A percentile compares a stretch with the other conserved stretches of the same genome.
phyloP scores from a whole-genome alignment of 2,888 invertebrate species.

The Trachelus iudaicus region DNA sequence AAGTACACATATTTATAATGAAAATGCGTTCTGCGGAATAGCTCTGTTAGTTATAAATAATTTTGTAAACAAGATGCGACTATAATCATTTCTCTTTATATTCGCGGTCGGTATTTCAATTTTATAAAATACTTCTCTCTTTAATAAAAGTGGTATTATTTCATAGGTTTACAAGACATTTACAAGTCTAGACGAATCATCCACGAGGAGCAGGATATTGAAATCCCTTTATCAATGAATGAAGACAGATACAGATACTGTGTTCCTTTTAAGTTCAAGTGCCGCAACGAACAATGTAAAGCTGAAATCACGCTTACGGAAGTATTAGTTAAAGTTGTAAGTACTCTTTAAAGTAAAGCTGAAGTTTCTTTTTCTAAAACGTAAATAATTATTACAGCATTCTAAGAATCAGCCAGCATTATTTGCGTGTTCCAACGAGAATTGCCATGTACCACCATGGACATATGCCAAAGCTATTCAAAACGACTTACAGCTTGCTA shows the following conservation, averaged over 20 bases:
- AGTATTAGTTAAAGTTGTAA: slow-evolving; percentile 57
- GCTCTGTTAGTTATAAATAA: background rate
- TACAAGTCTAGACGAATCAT: slow-evolving; percentile 51
- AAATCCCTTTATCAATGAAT: slow-evolving; percentile 58
- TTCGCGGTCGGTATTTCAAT: background rate
- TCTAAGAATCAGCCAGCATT: slow-evolving; percentile 67
- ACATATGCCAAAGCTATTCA: slow-evolving; percentile 76
- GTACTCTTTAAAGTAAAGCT: slow-evolving; percentile 36
- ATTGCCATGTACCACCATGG: slow-evolving; percentile 75
- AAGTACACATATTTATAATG: too few species aligned
- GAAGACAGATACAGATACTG: slow-evolving; percentile 71
- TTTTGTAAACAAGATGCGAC: background rate
- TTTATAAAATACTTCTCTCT: too few species aligned
- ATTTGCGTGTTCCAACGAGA: slow-evolving; percentile 77
- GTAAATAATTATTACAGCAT: slow-evolving; percentile 59
- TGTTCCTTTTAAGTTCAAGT: slow-evolving; percentile 75
- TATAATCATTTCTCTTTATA: background rate
- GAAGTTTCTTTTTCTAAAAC: slow-evolving; percentile 10
- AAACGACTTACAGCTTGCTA: slow-evolving; percentile 78
- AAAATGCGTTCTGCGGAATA: background rate
- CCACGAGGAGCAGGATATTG: slow-evolving; percentile 40
- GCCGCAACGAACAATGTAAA: slow-evolving; percentile 65
- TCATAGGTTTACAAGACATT: slow-evolving; percentile 42
- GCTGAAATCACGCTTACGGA: slow-evolving; percentile 66
- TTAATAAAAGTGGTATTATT: background rate